These are phyloP conservation scores for Perdita meconis DNA, from an alignment of 2,888 invertebrate species.

Conservation along the genomic window DNA sequence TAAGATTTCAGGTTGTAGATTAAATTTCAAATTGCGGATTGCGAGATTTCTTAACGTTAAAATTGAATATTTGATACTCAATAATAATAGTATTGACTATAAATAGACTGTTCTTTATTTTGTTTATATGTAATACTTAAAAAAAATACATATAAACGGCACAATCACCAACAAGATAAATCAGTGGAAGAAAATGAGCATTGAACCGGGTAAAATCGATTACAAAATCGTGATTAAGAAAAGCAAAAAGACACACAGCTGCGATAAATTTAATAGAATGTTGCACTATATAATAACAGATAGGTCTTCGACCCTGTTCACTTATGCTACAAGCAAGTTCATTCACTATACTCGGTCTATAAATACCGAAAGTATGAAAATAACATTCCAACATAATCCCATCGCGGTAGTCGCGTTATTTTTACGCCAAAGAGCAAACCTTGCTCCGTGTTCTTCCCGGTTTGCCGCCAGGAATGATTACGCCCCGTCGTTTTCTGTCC, in stretches of 20 bases:
- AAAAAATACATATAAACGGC: no score
- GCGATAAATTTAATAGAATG: not conserved
- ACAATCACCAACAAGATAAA: no score
- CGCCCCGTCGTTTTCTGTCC: not conserved
- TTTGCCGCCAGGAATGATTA: conserved; percentile 24
- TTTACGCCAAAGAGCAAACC: conserved; percentile 17
- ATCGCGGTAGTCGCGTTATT: conserved; percentile 36
- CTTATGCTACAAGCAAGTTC: not conserved
- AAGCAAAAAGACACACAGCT: not conserved
- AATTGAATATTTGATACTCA: no score
- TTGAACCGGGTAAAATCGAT: not conserved
- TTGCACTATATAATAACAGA: not conserved
- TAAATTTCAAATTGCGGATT: no score
- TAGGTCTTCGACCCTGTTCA: not conserved
- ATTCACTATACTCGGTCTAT: conserved; percentile 18
- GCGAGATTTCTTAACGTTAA: no score
- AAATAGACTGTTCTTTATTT: no score
- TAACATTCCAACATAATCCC: conserved; percentile 33
- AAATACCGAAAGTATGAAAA: conserved; percentile 55
- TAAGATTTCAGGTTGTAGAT: no score
- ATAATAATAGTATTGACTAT: no score
- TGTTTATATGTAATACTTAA: no score
- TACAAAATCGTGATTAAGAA: no score
- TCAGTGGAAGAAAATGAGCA: no score
- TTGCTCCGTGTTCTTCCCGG: conserved; percentile 3